These are phyloP conservation scores for Amphiprion clarkii DNA, from an alignment of 2,797 vertebrate genomes.

Conservation along the genomic window DNA sequence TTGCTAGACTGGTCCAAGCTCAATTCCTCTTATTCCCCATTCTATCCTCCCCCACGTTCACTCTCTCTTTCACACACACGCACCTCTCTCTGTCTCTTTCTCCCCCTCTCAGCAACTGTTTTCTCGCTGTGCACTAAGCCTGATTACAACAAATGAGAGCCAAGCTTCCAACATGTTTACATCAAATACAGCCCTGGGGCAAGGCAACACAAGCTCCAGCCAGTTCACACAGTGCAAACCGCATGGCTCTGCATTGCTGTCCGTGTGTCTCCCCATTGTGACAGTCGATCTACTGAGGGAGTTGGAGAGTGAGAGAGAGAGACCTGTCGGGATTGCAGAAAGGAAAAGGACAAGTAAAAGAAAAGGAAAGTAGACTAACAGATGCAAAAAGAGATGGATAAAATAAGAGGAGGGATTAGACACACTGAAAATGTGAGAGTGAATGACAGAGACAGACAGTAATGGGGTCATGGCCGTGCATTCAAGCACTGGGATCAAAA, in stretches of 20 bases:
- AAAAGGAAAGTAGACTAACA: background rate
- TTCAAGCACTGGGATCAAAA: slow-evolving; percentile 55
- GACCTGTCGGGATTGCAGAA: slow-evolving; percentile 6
- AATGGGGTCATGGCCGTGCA: slow-evolving; percentile 43
- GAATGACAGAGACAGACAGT: slow-evolving; percentile 46
- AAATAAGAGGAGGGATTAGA: slow-evolving; percentile 7
- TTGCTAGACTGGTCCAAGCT: slow-evolving; percentile 67
- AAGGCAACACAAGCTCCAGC: slow-evolving; percentile 58
- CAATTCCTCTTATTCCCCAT: slow-evolving; percentile 59
- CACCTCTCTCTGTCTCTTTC: slow-evolving; percentile 24
- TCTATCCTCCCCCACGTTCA: slow-evolving; percentile 54
- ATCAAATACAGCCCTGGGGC: slow-evolving; percentile 78
- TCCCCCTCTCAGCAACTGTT: slow-evolving; percentile 43
- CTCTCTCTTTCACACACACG: slow-evolving; percentile 11
- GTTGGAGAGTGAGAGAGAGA: slow-evolving; percentile 4
- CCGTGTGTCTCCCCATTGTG: slow-evolving; percentile 36
- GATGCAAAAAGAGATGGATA: background rate
- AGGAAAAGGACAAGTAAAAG: background rate
- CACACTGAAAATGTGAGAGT: slow-evolving; percentile 20
- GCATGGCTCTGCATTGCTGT: slow-evolving; percentile 47
- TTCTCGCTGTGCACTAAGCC: slow-evolving; percentile 65
- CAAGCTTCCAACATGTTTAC: slow-evolving; percentile 75
- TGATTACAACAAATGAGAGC: slow-evolving; percentile 75
- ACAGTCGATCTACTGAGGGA: slow-evolving; percentile 31
- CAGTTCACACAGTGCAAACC: slow-evolving; percentile 62